Evolutionary conservation across 2,888 invertebrate species (phyloP).

Genomic region (Platycheirus albimanus): DNA sequence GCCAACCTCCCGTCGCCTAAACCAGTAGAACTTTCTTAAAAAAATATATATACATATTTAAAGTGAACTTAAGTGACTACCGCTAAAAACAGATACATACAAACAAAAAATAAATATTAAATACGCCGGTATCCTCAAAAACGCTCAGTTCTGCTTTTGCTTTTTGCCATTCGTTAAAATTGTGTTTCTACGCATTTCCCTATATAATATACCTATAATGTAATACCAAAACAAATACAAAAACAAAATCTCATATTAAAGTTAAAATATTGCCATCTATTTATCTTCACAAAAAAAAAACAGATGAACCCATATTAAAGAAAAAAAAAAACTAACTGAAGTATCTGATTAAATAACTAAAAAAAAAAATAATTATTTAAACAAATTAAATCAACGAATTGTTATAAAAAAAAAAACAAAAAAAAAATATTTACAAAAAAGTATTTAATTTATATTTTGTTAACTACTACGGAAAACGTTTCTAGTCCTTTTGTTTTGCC

Average conservation of each 20-base stretch:
- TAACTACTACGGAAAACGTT: constrained; percentile 67
- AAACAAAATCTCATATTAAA: constrained; percentile 27
- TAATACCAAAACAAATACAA: constrained; percentile 37
- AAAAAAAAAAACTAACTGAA: constrained; percentile 37
- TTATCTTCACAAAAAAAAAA: constrained; percentile 35
- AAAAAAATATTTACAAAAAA: constrained; percentile 49
- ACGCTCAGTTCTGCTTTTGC: constrained; percentile 69
- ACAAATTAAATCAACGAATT: constrained; percentile 69
- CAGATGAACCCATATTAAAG: not conserved
- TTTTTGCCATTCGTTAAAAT: constrained; percentile 66
- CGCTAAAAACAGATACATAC: constrained; percentile 69
- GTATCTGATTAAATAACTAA: constrained; percentile 60
- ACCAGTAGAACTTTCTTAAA: constrained; percentile 67
- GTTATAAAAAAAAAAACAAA: constrained; percentile 40
- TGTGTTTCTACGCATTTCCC: constrained; percentile 67
- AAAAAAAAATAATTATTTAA: constrained; percentile 30
- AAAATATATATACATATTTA: constrained; percentile 31
- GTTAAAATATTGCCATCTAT: constrained; percentile 43
- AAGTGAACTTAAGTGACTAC: constrained; percentile 60
- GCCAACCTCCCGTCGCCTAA: constrained; percentile 71
- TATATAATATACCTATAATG: constrained; percentile 28
- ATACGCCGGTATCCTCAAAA: constrained; percentile 50
- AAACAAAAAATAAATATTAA: constrained; percentile 56
- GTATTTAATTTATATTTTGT: constrained; percentile 39
- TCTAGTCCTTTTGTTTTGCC: constrained; percentile 73